Evolutionary conservation across 2,888 invertebrate genomes (phyloP).

Genomic region (Mythimna ferrago): DNA sequence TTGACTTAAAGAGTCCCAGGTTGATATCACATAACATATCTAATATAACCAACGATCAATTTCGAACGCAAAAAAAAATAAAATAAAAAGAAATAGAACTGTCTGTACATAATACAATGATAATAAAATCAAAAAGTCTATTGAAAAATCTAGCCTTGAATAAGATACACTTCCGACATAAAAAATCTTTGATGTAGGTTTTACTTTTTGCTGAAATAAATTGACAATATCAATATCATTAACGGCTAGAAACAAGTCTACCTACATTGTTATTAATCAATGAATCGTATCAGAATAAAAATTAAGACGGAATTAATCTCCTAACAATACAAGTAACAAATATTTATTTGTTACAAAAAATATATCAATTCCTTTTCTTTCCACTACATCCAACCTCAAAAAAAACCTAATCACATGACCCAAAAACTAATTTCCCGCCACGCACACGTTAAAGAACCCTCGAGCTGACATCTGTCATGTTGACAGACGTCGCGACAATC

Average conservation of each 20-base stretch:
- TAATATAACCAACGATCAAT: slow-evolving; percentile 30
- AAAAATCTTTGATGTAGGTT: slow-evolving; percentile 18
- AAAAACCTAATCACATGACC: slow-evolving; percentile 15
- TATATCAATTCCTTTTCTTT: neutral
- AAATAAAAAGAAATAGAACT: slow-evolving; percentile 4
- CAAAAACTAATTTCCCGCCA: slow-evolving; percentile 43
- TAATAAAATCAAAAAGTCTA: slow-evolving; percentile 12
- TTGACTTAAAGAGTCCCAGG: too few relatives aligned
- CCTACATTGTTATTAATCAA: slow-evolving; percentile 10
- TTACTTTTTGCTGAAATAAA: slow-evolving; percentile 25
- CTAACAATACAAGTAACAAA: neutral
- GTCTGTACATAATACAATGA: slow-evolving; percentile 8
- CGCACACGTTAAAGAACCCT: slow-evolving; percentile 59
- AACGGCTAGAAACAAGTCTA: slow-evolving; percentile 1
- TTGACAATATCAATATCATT: slow-evolving; percentile 25
- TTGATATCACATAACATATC: neutral
- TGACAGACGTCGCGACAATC: slow-evolving; percentile 72
- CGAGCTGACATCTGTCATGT: slow-evolving; percentile 80
- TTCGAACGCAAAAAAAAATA: neutral
- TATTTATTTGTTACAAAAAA: neutral
- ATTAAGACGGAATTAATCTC: neutral
- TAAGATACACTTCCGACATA: slow-evolving; percentile 21
- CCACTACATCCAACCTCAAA: slow-evolving; percentile 3
- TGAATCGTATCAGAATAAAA: neutral
- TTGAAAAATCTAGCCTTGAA: slow-evolving; percentile 36